phyloP scores from a whole-genome alignment of 2,888 invertebrate genomes.

The Drosophila mercatorum region DNA sequence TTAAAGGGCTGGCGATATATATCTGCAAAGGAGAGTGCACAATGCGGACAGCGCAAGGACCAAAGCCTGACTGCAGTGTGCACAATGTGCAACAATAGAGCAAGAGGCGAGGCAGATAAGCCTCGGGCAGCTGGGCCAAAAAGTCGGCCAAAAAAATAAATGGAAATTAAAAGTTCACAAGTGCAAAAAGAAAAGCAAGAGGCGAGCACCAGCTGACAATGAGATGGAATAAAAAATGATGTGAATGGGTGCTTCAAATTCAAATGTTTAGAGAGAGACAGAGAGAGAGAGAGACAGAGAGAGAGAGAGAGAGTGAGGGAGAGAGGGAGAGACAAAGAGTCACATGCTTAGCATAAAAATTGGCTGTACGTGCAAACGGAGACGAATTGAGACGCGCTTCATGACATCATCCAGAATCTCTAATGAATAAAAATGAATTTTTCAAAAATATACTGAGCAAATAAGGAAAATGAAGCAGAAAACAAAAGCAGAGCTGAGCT shows the following conservation, averaged over 20 bases:
- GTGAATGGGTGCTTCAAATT: slow-evolving; percentile 32
- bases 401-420: slow-evolving; percentile 70
- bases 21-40: slow-evolving; percentile 48
- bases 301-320: neutral
- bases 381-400: slow-evolving; percentile 33
- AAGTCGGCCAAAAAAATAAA: slow-evolving; percentile 66
- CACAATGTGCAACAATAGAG: slow-evolving; percentile 32
- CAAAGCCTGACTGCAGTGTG: slow-evolving; percentile 28
- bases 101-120: slow-evolving; percentile 40
- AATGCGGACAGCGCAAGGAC: slow-evolving; percentile 50
- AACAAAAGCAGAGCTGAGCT: slow-evolving; percentile 6
- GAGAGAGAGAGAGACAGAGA: neutral
- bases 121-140: slow-evolving; percentile 36
- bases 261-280: slow-evolving; percentile 1
- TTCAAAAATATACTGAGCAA: slow-evolving; percentile 45
- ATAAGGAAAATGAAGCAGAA: slow-evolving; percentile 12
- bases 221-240: slow-evolving; percentile 36
- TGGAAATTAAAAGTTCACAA: slow-evolving; percentile 70
- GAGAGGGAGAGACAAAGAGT: neutral
- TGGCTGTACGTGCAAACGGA: slow-evolving; percentile 52
- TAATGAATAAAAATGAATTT: slow-evolving; percentile 78
- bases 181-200: slow-evolving; percentile 14
- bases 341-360: slow-evolving; percentile 56
- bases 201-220: slow-evolving; percentile 19
- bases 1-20: slow-evolving; percentile 52